Conservation (phyloP, 2,888 invertebrate genomes). For the Tipula unca region DNA sequence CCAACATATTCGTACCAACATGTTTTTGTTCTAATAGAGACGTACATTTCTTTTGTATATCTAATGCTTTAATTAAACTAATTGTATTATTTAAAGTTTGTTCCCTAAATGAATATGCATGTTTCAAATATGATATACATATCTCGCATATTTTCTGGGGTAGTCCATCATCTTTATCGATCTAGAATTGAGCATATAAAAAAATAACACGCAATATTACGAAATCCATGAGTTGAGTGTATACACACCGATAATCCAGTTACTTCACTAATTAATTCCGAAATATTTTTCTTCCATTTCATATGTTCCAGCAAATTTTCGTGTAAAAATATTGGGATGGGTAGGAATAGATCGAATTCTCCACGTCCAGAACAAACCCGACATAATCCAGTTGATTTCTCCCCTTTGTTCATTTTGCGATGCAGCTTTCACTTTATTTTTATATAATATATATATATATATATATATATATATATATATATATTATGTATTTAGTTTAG, state of each 20-base stretch:
- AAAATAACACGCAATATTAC: neutral
- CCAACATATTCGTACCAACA: neutral
- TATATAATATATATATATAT: neutral
- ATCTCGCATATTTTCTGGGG: slow-evolving; percentile 38
- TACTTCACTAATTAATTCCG: slow-evolving; percentile 36
- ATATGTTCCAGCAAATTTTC: slow-evolving; percentile 36
- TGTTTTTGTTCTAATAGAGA: neutral
- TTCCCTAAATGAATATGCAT: slow-evolving; percentile 39
- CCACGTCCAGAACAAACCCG: slow-evolving; percentile 40
- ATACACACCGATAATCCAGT: slow-evolving; percentile 36
- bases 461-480: no score
- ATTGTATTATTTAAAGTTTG: slow-evolving; percentile 36
- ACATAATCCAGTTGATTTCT: slow-evolving; percentile 27
- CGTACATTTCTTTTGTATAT: neutral
- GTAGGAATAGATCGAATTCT: slow-evolving; percentile 37
- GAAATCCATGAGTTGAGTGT: neutral
- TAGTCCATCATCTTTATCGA: slow-evolving; percentile 35
- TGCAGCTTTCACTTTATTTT: neutral
- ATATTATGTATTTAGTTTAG: no score
- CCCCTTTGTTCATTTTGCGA: neutral
- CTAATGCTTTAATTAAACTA: slow-evolving; percentile 31
- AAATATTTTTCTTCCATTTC: slow-evolving; percentile 38
- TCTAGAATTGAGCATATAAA: slow-evolving; percentile 28
- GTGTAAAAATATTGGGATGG: slow-evolving; percentile 40
- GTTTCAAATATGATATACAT: slow-evolving; percentile 41